Conservation (phyloP, 1,140 invertebrate genomes). For the Cydia splendana region DNA sequence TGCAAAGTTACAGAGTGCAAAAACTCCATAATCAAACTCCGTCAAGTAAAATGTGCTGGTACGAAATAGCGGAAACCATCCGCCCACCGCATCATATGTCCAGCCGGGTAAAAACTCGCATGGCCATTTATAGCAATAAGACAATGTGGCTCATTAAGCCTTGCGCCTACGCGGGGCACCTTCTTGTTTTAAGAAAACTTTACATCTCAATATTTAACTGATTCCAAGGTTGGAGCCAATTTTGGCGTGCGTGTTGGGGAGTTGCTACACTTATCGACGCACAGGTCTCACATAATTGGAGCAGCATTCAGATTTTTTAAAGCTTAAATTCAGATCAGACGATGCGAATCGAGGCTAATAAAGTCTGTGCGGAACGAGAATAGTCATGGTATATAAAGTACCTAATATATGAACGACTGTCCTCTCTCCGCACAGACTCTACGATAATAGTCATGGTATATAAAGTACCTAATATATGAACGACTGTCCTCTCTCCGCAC, state of each 20-base stretch:
- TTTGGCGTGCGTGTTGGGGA: conserved; percentile 5
- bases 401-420: too few relatives aligned
- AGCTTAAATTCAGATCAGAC: too few relatives aligned
- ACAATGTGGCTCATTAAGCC: conserved; percentile 72
- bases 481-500: too few relatives aligned
- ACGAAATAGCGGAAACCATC: conserved; percentile 54
- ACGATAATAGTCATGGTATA: too few relatives aligned
- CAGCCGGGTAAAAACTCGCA: conserved; percentile 55
- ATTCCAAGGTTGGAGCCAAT: conserved; percentile 24
- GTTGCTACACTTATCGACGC: conserved; percentile 3
- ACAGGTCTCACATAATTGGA: neutral
- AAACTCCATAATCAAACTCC: neutral
- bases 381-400: too few relatives aligned
- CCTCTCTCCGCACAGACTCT: too few relatives aligned
- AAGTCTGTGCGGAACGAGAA: too few relatives aligned
- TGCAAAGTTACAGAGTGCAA: too few relatives aligned
- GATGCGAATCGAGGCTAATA: too few relatives aligned
- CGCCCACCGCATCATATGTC: conserved; percentile 62
- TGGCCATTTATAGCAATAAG: conserved; percentile 71
- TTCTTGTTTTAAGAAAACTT: conserved; percentile 39
- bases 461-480: too few relatives aligned
- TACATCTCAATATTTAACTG: conserved; percentile 23
- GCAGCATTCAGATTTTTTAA: neutral
- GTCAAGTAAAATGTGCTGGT: conserved; percentile 41
- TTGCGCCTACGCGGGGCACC: conserved; percentile 56